Evolutionary conservation across 1,140 invertebrate species (phyloP).

Genomic region (Camponotus floridanus): DNA sequence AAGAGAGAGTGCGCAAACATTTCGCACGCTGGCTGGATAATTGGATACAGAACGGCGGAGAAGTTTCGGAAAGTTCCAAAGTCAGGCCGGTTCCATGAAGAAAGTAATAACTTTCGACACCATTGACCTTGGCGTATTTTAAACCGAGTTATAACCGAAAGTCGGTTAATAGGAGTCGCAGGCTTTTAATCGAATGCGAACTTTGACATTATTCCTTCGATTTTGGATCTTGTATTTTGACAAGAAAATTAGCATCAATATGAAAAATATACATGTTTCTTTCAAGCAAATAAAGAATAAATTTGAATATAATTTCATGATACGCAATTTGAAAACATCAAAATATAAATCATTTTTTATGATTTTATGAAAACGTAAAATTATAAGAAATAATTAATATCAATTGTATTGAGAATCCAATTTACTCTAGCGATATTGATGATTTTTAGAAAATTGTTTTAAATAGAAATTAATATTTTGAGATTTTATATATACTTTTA

Average conservation of each 20-base stretch:
- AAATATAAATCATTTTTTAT: no score
- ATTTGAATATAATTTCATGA: no score
- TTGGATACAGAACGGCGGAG: slow-evolving; percentile 63
- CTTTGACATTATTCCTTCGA: neutral
- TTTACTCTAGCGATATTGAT: no score
- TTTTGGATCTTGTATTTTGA: neutral
- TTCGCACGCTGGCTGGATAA: slow-evolving; percentile 52
- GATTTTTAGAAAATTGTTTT: no score
- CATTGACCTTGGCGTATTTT: slow-evolving; percentile 69
- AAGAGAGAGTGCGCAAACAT: slow-evolving; percentile 49
- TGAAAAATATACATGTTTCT: neutral
- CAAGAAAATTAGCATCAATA: neutral
- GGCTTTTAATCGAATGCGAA: slow-evolving; percentile 19
- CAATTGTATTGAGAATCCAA: no score
- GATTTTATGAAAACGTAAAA: no score
- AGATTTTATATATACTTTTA: no score
- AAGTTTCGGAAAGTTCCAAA: slow-evolving; percentile 58
- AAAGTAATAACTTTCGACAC: slow-evolving; percentile 42
- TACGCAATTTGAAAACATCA: no score
- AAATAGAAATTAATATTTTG: no score
- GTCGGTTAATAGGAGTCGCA: slow-evolving; percentile 54
- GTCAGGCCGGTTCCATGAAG: slow-evolving; percentile 10
- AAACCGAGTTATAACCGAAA: slow-evolving; percentile 48
- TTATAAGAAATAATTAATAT: no score
- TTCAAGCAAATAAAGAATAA: neutral